A percentile compares a stretch with the other conserved stretches of the same genome.
Conservation (phyloP, 2,797 vertebrate species). For the Podarcis siculus region DNA sequence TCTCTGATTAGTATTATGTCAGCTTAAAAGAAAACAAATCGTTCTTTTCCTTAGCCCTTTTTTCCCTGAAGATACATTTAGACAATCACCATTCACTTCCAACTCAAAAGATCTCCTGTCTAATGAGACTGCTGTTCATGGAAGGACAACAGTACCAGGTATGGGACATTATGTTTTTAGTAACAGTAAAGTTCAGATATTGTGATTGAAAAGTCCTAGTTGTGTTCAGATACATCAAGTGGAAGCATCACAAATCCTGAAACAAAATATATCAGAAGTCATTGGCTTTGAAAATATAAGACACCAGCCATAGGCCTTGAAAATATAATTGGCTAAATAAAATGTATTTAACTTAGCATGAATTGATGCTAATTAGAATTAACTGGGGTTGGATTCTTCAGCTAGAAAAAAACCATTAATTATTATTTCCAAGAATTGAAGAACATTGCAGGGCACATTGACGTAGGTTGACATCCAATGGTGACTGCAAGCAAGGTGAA, state of each 20-base stretch:
- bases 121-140: constrained; percentile 86
- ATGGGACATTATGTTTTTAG: constrained; percentile 62
- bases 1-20: constrained; percentile 29
- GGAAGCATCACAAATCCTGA: not conserved
- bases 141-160: constrained; percentile 87
- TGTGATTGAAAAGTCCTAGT: not conserved
- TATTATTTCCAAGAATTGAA: not conserved
- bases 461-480: not conserved
- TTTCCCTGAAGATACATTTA: constrained; percentile 94
- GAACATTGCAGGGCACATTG: not conserved
- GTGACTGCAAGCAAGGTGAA: no score
- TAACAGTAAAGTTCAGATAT: constrained; percentile 8
- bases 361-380: constrained; percentile 4
- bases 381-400: not conserved
- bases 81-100: constrained; percentile 98
- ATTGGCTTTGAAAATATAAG: not conserved
- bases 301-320: no score
- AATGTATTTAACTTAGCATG: not conserved
- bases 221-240: not conserved
- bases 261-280: not conserved
- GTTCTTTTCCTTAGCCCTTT: constrained; percentile 86
- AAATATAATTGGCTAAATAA: not conserved
- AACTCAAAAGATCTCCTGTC: constrained; percentile 94
- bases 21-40: constrained; percentile 32
- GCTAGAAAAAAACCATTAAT: not conserved